Conservation (phyloP, 2,888 invertebrate genomes). For the Acronicta alni region DNA sequence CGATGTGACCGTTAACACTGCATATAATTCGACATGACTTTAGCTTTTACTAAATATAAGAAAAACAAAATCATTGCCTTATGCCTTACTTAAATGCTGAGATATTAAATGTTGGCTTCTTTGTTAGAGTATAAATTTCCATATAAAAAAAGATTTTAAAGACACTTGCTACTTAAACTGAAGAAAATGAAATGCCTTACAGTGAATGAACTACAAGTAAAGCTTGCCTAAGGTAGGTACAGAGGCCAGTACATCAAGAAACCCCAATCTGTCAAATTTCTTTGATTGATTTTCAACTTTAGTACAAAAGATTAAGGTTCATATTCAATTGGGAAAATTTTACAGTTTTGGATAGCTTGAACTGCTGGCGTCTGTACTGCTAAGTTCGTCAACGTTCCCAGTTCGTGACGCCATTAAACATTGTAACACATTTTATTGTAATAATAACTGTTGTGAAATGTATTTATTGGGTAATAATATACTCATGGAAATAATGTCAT, state of each 20-base stretch:
- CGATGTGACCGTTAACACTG: background rate
- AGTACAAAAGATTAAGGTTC: too few species aligned
- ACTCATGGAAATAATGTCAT: conserved; percentile 73
- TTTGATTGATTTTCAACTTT: too few species aligned
- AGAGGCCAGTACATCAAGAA: too few species aligned
- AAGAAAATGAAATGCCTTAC: conserved; percentile 67
- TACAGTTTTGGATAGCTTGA: too few species aligned
- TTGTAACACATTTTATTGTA: conserved; percentile 73
- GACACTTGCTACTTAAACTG: conserved; percentile 12
- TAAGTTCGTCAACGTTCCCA: conserved; percentile 59
- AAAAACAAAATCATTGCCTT: conserved; percentile 56
- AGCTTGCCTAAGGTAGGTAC: conserved; percentile 54
- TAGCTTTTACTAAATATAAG: conserved; percentile 50
- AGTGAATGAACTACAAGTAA: conserved; percentile 64
- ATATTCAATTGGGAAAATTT: too few species aligned
- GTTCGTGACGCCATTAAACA: conserved; percentile 67
- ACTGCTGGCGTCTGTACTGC: too few species aligned
- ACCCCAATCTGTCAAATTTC: too few species aligned
- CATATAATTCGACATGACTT: conserved; percentile 1
- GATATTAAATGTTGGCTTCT: conserved; percentile 43
- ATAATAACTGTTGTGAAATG: conserved; percentile 87
- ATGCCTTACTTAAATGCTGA: conserved; percentile 44
- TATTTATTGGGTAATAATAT: conserved; percentile 87
- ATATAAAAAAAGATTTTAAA: conserved; percentile 22
- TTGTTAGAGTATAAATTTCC: conserved; percentile 39